Evolutionary conservation across 1,140 invertebrate species (phyloP).

Genomic region (Drosophila mauritiana): DNA sequence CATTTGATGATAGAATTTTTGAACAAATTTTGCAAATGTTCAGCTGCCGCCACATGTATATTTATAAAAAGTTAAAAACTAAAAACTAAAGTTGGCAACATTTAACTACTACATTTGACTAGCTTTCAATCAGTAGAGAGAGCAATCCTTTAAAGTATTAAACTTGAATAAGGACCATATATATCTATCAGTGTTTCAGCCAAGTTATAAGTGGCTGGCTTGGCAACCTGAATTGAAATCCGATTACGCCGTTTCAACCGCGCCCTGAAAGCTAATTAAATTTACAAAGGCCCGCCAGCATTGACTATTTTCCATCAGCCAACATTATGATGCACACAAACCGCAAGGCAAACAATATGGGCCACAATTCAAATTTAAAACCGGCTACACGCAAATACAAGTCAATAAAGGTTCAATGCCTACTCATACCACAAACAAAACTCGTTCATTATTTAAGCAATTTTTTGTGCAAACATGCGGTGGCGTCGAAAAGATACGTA

Average conservation of each 20-base stretch:
- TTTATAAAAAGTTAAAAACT: too few relatives aligned
- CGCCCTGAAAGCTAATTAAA: constrained; percentile 54
- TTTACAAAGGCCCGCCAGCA: constrained; percentile 52
- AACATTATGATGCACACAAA: constrained; percentile 7
- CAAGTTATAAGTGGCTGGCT: neutral
- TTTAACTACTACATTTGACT: too few relatives aligned
- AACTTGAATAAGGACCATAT: too few relatives aligned
- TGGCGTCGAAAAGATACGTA: constrained; percentile 36
- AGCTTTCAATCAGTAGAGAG: too few relatives aligned
- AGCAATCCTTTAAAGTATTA: too few relatives aligned
- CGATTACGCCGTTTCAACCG: neutral
- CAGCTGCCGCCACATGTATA: too few relatives aligned
- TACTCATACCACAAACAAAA: neutral
- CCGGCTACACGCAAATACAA: constrained; percentile 45
- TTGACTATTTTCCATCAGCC: constrained; percentile 22
- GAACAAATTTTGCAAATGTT: too few relatives aligned
- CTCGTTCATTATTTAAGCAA: neutral
- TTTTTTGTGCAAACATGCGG: constrained; percentile 49
- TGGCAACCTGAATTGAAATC: neutral
- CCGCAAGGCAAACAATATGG: constrained; percentile 59
- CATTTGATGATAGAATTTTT: too few relatives aligned
- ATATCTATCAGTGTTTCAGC: too few relatives aligned
- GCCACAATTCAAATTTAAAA: constrained; percentile 58
- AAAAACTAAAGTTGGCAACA: too few relatives aligned
- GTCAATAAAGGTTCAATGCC: constrained; percentile 66